These are phyloP conservation scores for Microcebus griseorufus DNA, from an alignment of 2,113 vertebrate genomes.

Conservation along the genomic window DNA sequence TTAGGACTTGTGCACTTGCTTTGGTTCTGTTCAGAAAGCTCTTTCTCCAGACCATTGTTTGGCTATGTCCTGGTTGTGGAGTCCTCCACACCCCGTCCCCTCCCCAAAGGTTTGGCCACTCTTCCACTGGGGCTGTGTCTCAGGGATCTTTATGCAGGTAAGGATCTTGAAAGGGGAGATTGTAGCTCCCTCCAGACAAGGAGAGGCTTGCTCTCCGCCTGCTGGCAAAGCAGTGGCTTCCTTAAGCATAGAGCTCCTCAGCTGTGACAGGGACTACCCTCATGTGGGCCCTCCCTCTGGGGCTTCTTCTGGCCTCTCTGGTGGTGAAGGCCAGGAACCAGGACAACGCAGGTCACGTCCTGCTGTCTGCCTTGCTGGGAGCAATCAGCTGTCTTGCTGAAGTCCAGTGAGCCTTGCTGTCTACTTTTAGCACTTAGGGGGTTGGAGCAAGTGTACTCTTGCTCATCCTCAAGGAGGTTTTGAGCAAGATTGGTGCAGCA, in stretches of 20 bases:
- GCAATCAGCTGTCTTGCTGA: neutral
- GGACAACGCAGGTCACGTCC: neutral
- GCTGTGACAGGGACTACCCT: neutral
- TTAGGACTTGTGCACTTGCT: neutral
- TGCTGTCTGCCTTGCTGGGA: neutral
- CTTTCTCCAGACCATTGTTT: neutral
- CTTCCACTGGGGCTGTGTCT: neutral
- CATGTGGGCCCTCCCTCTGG: neutral
- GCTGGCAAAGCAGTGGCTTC: neutral
- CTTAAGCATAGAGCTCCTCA: neutral
- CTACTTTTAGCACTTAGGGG: accelerated
- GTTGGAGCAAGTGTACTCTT: neutral
- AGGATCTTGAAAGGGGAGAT: neutral
- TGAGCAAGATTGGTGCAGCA: neutral
- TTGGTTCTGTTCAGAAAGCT: neutral
- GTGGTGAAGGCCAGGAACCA: neutral
- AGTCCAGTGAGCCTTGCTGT: neutral
- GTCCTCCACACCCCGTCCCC: neutral
- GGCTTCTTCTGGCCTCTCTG: neutral
- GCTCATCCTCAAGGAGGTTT: neutral
- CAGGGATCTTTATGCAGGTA: neutral
- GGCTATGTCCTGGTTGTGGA: neutral
- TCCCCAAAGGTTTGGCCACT: neutral
- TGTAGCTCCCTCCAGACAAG: neutral
- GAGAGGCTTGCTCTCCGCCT: neutral